Evolutionary conservation across 23 tunicate species (phyloP).

Genomic region (Halocynthia aurantium): DNA sequence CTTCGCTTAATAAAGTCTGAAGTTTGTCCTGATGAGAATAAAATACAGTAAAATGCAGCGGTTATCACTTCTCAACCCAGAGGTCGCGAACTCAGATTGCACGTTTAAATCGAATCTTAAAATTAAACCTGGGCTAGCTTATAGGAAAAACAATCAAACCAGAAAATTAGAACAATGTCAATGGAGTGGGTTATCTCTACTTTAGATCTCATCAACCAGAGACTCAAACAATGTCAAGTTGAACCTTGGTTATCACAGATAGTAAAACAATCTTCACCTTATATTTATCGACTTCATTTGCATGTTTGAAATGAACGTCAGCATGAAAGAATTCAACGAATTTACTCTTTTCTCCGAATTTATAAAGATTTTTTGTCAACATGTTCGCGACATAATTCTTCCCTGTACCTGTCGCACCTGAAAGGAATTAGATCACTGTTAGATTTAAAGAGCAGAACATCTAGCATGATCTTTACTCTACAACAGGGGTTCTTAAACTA

Average conservation of each 20-base stretch:
- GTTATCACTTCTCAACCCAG: not conserved
- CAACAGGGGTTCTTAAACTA: not conserved
- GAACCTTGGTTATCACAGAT: not conserved
- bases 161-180: too few relatives aligned
- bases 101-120: not conserved
- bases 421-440: not conserved
- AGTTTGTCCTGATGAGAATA: conserved; percentile 35
- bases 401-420: conserved; percentile 86
- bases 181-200: too few relatives aligned
- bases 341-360: conserved; percentile 39
- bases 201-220: too few relatives aligned
- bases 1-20: too few relatives aligned
- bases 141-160: too few relatives aligned
- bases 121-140: too few relatives aligned
- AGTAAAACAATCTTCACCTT: conserved; percentile 6
- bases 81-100: too few relatives aligned
- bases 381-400: conserved; percentile 69
- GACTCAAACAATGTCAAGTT: not conserved
- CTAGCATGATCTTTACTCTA: too few relatives aligned
- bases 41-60: not conserved
- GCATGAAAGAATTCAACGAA: conserved; percentile 77
- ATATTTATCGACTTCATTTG: conserved; percentile 20
- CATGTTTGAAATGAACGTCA: conserved; percentile 66
- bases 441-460: not conserved
- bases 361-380: conserved; percentile 54